Base-by-base conservation (phyloP, 2,113 vertebrate species). In the Euleptes europaea region DNA sequence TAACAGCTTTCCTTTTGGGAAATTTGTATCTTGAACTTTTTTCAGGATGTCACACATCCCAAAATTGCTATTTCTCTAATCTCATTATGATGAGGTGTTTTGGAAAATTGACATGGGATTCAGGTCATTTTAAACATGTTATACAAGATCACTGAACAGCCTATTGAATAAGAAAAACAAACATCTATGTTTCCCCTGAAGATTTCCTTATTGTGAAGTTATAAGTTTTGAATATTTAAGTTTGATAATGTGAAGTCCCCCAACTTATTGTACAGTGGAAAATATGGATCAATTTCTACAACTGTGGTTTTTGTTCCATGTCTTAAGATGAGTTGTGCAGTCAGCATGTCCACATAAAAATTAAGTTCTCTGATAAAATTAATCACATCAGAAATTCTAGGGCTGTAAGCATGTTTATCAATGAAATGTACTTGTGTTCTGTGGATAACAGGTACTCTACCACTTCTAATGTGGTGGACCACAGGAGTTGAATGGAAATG, bases 11-110 rank as follows among this genome's bases (percentile, higher is more conserved):
- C 42, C 28, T 78, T 78, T 78, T 40, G 42, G 69, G 70, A 40
- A 74, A 80, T 66, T 73, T 86, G 54, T 85, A 71, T 66, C 71
- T 85, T 70, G 51, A 84, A 38, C 44, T 42, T 73, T 44, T 57
- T 38, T 5, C 84, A 79, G 76, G 76, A 85, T 79, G 38, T 78
- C 49, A 85, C 66, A 47, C 49, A 35, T 85, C 31, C 76, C n/a
- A 47, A 79, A 78, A 79, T 51, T 54, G 74, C 65, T 44, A 15
- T 70, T 69, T 84, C 28, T 78, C 26, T 69, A 47, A 60, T 65
- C 63, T 70, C 65, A 54, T 85, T 85, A 78, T 60, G 76, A 44
- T n/a, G 33, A 35, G 65, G 49, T 60, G 71, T 71, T 79, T 71
- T 42, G n/a, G 67, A 79, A 78, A 3, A 11, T 60, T 85, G 76